These are phyloP conservation scores for Oreochromis mossambicus DNA, from an alignment of 2,797 vertebrate genomes.

Conservation along the genomic window DNA sequence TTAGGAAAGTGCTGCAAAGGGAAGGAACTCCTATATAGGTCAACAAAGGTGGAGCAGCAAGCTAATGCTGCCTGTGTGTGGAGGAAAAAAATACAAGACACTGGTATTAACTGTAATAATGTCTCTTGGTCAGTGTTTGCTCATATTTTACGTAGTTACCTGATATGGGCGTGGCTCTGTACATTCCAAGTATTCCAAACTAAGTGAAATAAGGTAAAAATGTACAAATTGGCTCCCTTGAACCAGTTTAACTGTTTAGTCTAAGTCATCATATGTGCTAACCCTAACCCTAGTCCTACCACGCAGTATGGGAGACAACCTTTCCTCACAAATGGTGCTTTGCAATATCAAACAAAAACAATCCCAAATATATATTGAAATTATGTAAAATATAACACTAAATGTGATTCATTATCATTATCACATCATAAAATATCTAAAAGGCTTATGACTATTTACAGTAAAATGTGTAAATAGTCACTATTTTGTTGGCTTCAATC, in stretches of 20 bases:
- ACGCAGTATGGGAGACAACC: no score
- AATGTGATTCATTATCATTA: neutral
- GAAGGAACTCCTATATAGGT: constrained; percentile 52
- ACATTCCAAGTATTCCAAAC: neutral
- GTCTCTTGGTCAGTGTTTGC: neutral
- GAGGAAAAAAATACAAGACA: neutral
- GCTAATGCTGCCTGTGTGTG: neutral
- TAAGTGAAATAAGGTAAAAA: neutral
- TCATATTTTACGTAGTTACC: neutral
- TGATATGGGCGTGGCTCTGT: neutral
- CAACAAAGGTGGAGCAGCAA: constrained; percentile 34
- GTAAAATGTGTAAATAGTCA: neutral
- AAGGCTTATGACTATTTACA: neutral
- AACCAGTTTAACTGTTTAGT: neutral
- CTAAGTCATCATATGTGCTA: neutral
- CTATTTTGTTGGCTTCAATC: neutral
- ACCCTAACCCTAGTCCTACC: neutral
- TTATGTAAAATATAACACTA: neutral
- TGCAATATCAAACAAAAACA: no score
- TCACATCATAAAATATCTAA: neutral
- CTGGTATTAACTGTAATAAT: neutral
- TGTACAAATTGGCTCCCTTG: neutral
- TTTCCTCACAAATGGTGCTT: no score
- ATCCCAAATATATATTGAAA: no score
- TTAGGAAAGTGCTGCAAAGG: constrained; percentile 17